Evolutionary conservation across 2,888 invertebrate species (phyloP).

Genomic region (Encarsia formosa): DNA sequence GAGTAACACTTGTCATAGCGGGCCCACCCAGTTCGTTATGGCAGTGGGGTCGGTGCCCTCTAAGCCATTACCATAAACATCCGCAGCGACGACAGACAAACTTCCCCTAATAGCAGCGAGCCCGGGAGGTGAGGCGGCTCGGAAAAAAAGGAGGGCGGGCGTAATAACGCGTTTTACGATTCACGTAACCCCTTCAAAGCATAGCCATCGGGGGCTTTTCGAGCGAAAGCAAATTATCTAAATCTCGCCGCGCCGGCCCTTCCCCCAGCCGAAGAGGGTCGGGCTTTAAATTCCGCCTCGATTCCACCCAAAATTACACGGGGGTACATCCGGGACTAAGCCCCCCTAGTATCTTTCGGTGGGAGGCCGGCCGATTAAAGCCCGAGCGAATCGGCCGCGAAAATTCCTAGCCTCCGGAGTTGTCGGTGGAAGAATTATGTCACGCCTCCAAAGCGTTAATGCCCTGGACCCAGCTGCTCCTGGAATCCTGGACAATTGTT

Average conservation of each 20-base stretch:
- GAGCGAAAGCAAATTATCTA: slow-evolving; percentile 15
- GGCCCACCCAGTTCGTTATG: too few species aligned
- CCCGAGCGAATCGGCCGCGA: slow-evolving; percentile 19
- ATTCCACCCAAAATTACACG: slow-evolving; percentile 19
- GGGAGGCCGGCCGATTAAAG: slow-evolving; percentile 14
- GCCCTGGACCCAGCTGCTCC: slow-evolving; percentile 1
- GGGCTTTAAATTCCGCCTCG: slow-evolving; percentile 19
- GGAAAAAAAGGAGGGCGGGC: neutral
- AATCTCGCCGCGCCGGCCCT: slow-evolving; percentile 1
- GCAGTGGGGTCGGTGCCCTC: too few species aligned
- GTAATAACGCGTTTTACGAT: slow-evolving; percentile 18
- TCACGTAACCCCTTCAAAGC: neutral
- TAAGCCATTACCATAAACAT: neutral
- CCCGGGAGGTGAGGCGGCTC: neutral
- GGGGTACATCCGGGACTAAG: too few species aligned
- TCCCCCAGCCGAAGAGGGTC: neutral
- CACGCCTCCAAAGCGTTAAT: neutral
- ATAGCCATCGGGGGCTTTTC: neutral
- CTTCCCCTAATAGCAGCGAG: neutral
- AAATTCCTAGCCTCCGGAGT: slow-evolving; percentile 14
- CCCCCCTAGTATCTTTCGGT: neutral
- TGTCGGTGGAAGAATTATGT: slow-evolving; percentile 13
- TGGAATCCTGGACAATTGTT: slow-evolving; percentile 12
- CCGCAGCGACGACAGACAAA: neutral
- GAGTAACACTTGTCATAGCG: too few species aligned